Base-by-base conservation (phyloP, 1,140 invertebrate species). In the Apis dorsata region DNA sequence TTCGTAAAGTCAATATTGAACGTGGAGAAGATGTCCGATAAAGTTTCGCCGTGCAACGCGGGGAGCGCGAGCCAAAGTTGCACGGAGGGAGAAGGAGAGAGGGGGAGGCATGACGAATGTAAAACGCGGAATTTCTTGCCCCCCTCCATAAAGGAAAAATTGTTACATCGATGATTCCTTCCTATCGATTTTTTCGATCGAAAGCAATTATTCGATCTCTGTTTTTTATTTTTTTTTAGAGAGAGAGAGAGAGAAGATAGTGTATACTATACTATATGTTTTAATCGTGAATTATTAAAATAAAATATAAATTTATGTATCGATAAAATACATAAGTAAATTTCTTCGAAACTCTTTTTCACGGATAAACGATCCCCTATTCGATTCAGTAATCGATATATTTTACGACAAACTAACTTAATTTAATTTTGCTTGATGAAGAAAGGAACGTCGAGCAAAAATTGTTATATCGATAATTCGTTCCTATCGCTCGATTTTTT, bases 1-100 rank as follows among this genome's bases (percentile, higher is more conserved):
- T 90, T 90, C 86, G 85, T 80, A 91, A 78, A 89, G 90, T 92
- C 91, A 92, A 92, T 92, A 92, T 92, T 92, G 89, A 92, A 90
- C 79, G 76, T 72, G 75, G 83, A 83, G 69, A 86, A 90, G 89
- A 89, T 88, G 90, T 88, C 85, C 76, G 91, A 90, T 90, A 86
- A 92, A 91, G 89, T 91, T 92, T 89, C 89, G 77, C 63, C 81
- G 72, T 70, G 85, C 70, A 34, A 71, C 81, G 28, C 71, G 62
- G 19, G 17, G 68, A 53, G 17, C 65, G 24, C 63, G 72, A 60
- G 21, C 57, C 68, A 44, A 63, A 5, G 15, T 9, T 24, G 13
- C 13, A 13, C 17, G 11, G 13, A 7, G 34, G 10, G 24, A 1
- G n/a, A 8, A 3, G 12, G 57, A 34, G 1, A 34, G 28, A 2